phyloP scores from a whole-genome alignment of 2,113 vertebrate species.

The Sorex fumeus region DNA sequence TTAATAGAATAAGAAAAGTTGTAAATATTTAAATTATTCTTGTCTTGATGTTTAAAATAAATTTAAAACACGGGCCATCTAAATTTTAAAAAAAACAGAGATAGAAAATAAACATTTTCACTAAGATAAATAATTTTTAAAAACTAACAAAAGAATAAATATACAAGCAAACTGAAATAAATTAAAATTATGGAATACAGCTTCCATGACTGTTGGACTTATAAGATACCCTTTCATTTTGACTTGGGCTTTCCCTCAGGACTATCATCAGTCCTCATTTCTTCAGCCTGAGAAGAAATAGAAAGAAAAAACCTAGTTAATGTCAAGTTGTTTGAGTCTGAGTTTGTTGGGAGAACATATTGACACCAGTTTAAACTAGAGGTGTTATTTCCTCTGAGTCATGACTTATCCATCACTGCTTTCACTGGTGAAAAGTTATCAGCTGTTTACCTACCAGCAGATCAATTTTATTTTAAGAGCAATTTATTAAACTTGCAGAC shows the following conservation, averaged over 20 bases:
- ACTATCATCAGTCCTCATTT: neutral
- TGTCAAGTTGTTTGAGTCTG: neutral
- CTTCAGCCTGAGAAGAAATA: constrained; percentile 1
- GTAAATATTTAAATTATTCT: too few relatives aligned
- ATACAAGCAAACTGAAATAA: too few relatives aligned
- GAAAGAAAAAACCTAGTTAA: neutral
- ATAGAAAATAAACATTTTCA: too few relatives aligned
- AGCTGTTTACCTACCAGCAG: neutral
- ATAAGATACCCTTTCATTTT: neutral
- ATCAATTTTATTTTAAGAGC: constrained; percentile 49
- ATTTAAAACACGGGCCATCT: too few relatives aligned
- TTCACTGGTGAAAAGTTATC: constrained; percentile 63
- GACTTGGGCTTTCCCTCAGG: neutral
- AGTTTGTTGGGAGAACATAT: constrained; percentile 12
- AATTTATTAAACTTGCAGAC: constrained; percentile 58
- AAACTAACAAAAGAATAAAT: too few relatives aligned
- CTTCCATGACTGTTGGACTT: too few relatives aligned
- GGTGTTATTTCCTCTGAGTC: constrained; percentile 57
- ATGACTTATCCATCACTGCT: constrained; percentile 50
- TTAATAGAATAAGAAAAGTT: too few relatives aligned
- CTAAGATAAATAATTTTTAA: too few relatives aligned
- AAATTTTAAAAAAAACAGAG: too few relatives aligned
- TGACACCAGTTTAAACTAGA: constrained; percentile 32
- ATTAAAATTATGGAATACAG: too few relatives aligned
- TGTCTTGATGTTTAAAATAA: too few relatives aligned